phyloP scores from a whole-genome alignment of 2,888 invertebrate genomes.

The Eristalis intricaria region DNA sequence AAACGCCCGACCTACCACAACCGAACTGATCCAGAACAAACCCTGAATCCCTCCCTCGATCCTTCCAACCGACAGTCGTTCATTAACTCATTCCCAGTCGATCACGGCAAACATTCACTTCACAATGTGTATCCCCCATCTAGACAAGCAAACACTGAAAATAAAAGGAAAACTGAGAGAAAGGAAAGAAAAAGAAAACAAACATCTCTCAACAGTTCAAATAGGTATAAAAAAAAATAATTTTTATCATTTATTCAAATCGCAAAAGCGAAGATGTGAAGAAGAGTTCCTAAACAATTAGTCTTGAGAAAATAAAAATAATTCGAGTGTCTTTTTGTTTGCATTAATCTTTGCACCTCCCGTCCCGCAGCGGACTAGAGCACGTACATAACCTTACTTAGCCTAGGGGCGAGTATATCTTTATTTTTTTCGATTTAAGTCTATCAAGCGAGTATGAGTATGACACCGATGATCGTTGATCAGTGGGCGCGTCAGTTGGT shows the following conservation, averaged over 20 bases:
- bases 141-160: background rate
- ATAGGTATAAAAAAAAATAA: background rate
- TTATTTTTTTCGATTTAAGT: constrained; percentile 9
- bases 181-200: background rate
- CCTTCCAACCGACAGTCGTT: too few relatives aligned
- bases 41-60: too few relatives aligned
- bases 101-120: too few relatives aligned
- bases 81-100: too few relatives aligned
- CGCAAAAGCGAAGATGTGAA: constrained; percentile 9
- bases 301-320: constrained; percentile 12
- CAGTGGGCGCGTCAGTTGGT: background rate
- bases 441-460: constrained; percentile 59
- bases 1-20: too few relatives aligned
- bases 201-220: background rate
- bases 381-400: constrained; percentile 33
- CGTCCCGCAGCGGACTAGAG: constrained; percentile 45
- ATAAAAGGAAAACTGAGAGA: background rate
- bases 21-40: too few relatives aligned
- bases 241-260: background rate
- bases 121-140: too few relatives aligned
- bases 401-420: constrained; percentile 44
- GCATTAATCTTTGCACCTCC: constrained; percentile 35
- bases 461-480: background rate
- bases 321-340: constrained; percentile 44
- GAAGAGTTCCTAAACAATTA: constrained; percentile 6